phyloP scores from a whole-genome alignment of 92 coral and sea anemone species.

The Nematostella vectensis region DNA sequence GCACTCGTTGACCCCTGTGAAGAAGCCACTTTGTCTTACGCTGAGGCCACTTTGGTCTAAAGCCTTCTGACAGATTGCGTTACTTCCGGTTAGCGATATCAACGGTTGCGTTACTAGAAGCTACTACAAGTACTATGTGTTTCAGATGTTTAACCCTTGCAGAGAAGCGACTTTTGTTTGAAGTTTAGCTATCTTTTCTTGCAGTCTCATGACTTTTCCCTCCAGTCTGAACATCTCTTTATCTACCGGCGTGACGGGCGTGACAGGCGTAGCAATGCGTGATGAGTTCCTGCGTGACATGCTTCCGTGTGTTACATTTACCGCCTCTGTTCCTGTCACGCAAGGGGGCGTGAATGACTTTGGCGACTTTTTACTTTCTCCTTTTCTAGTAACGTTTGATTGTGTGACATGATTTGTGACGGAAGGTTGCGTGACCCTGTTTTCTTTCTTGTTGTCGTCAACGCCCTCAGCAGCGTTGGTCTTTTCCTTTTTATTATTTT shows the following conservation, averaged over 20 bases:
- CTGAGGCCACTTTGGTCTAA: too few relatives aligned
- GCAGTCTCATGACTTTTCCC: slow-evolving; percentile 74
- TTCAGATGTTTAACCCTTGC: slow-evolving; percentile 21
- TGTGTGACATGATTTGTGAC: neutral
- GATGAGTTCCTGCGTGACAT: slow-evolving; percentile 21
- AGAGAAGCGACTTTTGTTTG: slow-evolving; percentile 80
- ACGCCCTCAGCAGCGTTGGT: slow-evolving; percentile 1
- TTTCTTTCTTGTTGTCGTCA: slow-evolving; percentile 2
- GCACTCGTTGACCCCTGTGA: too few relatives aligned
- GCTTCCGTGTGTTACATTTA: slow-evolving; percentile 23
- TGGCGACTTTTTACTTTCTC: neutral
- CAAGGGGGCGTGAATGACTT: neutral
- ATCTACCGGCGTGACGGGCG: slow-evolving; percentile 40
- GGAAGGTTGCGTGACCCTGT: neutral
- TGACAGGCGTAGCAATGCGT: slow-evolving; percentile 4
- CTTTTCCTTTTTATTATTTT: neutral
- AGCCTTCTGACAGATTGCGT: too few relatives aligned
- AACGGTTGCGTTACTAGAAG: too few relatives aligned
- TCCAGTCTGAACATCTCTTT: slow-evolving; percentile 78
- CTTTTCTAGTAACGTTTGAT: neutral
- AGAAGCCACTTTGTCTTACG: too few relatives aligned
- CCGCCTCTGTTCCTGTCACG: neutral
- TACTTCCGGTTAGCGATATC: too few relatives aligned
- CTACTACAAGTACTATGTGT: too few relatives aligned
- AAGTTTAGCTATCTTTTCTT: slow-evolving; percentile 84